Evolutionary conservation across 2,113 vertebrate species (phyloP).

Genomic region (Pomatostomus ruficeps): DNA sequence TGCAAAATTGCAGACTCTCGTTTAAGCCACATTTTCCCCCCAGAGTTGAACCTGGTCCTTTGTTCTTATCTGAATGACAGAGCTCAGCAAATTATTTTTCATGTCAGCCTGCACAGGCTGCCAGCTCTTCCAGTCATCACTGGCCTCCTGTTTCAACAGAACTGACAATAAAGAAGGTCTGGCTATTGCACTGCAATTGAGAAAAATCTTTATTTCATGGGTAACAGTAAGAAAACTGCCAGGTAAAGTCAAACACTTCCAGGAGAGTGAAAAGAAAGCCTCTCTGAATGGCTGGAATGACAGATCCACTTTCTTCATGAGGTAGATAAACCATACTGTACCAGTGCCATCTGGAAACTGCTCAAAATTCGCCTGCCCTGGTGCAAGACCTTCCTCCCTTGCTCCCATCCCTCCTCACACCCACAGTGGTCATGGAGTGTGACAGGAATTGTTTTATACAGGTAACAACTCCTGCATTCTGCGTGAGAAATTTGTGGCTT

Average conservation of each 20-base stretch:
- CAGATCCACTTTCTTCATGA: constrained; percentile 31
- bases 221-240: neutral
- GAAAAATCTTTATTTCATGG: constrained; percentile 18
- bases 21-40: neutral
- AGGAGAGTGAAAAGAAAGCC: constrained; percentile 20
- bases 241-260: constrained; percentile 4
- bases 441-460: neutral
- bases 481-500: neutral
- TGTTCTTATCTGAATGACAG: neutral
- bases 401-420: neutral
- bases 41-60: neutral
- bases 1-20: neutral
- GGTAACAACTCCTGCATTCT: neutral
- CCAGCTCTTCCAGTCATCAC: neutral
- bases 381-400: neutral
- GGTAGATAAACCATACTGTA: neutral
- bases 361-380: neutral
- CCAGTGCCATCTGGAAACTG: neutral
- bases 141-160: constrained; percentile 1
- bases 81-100: neutral
- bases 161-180: neutral
- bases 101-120: neutral
- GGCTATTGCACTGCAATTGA: neutral
- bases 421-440: neutral
- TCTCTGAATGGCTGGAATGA: constrained; percentile 6